Base-by-base conservation (phyloP, 92 coral and sea anemone species). In the Ricordea florida region DNA sequence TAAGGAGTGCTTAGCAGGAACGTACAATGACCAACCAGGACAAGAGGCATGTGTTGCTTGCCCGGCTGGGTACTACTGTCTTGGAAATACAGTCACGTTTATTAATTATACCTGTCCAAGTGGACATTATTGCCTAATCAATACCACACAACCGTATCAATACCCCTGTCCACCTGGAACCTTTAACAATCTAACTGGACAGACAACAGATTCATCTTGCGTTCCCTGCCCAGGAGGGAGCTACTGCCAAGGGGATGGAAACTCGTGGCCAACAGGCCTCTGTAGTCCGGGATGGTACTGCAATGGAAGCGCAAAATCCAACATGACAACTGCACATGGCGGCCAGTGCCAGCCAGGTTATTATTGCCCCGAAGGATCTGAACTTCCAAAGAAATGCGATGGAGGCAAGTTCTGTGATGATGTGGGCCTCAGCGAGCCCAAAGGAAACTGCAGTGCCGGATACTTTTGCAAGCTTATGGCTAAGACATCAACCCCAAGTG, bases 281-380 rank as follows among this genome's bases (percentile, higher is more conserved):
- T 94, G 98, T 80, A 92, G 94, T 60, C 78, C 93, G 2, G 98
- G 98, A 4, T 94, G 98, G 98, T 94, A 80, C 72, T 94, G 98
- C 41, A 88, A 59, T 38, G 97, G 98, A 5, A 88, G 89, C 46
- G 98, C 98, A 32, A 82, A 92, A 6, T 69, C 82, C 2, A 92
- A 90, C 66, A 85, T 82, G 90, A 92, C 98, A 14, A 89, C 89
- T 9, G 43, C 85, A 18, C 94, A 86, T 74, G 98, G 98, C 8
- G 98, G 97, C 6, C 56, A 62, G 72, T 94, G 98, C 33, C 82
- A 85, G 45, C 87, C 97, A 25, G 98, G 98, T 3, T 85, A 82
- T 59, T 94, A 88, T 69, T 94, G 98, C 43, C 94, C 93, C 45
- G 72, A 50, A 36, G 98, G 97, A 6, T 86, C 98, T 26, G 64